Evolutionary conservation across 1,140 invertebrate species (phyloP).

Genomic region (Paracyclopina nana): DNA sequence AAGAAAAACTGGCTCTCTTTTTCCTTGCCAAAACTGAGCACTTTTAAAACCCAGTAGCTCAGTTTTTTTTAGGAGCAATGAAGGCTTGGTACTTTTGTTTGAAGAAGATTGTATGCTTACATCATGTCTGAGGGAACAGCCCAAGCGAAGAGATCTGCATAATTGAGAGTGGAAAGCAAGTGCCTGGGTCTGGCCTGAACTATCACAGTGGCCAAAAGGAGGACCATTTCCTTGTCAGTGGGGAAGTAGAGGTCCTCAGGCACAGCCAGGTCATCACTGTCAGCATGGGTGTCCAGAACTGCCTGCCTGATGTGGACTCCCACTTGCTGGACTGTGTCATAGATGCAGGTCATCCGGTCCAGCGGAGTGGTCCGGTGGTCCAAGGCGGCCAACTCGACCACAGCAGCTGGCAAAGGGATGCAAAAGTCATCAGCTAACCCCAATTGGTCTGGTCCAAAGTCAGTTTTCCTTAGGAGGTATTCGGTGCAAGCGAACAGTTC

Average conservation of each 20-base stretch:
- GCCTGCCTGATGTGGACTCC: conserved; percentile 6
- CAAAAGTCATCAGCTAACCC: conserved; percentile 13
- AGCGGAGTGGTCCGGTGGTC: conserved; percentile 8
- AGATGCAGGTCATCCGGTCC: conserved; percentile 8
- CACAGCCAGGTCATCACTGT: background rate
- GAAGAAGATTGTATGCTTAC: too few relatives aligned
- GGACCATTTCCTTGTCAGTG: conserved; percentile 4
- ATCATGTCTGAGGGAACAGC: conserved; percentile 11
- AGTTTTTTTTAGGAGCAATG: too few relatives aligned
- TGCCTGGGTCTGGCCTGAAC: conserved; percentile 5
- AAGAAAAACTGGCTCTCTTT: too few relatives aligned
- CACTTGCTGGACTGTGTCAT: conserved; percentile 8
- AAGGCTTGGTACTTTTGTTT: too few relatives aligned
- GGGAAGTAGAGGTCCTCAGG: conserved; percentile 1
- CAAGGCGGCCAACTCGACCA: conserved; percentile 7
- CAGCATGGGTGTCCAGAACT: conserved; percentile 1
- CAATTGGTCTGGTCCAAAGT: background rate
- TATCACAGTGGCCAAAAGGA: conserved; percentile 5
- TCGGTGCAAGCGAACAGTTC: background rate
- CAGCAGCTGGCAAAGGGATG: conserved; percentile 8
- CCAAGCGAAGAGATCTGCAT: conserved; percentile 13
- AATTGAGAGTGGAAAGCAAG: conserved; percentile 6
- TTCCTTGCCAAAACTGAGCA: too few relatives aligned
- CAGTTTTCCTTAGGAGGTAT: background rate
- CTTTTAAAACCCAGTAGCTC: too few relatives aligned